These are phyloP conservation scores for Nothobranchius furzeri DNA, from an alignment of 2,113 vertebrate genomes.

Conservation along the genomic window DNA sequence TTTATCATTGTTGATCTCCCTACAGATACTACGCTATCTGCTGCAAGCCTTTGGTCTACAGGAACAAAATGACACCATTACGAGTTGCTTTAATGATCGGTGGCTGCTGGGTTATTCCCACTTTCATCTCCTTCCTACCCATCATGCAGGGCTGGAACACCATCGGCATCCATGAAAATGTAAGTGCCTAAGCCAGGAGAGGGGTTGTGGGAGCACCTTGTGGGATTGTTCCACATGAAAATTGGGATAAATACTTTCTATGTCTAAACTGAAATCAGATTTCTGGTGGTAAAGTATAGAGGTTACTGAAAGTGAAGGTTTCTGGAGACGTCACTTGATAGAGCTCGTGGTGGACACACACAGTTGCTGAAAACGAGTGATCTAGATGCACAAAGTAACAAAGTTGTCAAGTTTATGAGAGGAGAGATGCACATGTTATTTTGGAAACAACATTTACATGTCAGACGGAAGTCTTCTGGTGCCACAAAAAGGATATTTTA, in stretches of 20 bases:
- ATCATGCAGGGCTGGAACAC: conserved; percentile 99
- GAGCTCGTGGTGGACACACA: not conserved
- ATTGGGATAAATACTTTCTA: conserved; percentile 12
- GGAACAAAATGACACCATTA: conserved; percentile 96
- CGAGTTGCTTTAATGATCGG: conserved; percentile 94
- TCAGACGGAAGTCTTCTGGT: no score
- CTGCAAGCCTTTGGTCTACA: conserved; percentile 97
- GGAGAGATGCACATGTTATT: no score
- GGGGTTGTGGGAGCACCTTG: not conserved
- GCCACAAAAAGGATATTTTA: no score
- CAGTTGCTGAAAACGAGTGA: not conserved
- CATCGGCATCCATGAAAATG: conserved; percentile 93
- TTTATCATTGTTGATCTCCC: not conserved
- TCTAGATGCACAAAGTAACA: no score
- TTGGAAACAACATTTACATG: no score
- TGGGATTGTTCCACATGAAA: not conserved
- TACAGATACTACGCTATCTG: conserved; percentile 96
- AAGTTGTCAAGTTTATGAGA: no score
- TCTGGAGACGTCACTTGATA: not conserved
- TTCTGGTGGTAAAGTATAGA: not conserved
- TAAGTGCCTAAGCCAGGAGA: conserved; percentile 72
- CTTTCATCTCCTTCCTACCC: conserved; percentile 96
- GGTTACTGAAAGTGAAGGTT: not conserved
- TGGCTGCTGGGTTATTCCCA: conserved; percentile 96
- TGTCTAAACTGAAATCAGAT: not conserved